These are phyloP conservation scores for Ammodytes dubius DNA, from an alignment of 2,113 vertebrate genomes.

Conservation along the genomic window DNA sequence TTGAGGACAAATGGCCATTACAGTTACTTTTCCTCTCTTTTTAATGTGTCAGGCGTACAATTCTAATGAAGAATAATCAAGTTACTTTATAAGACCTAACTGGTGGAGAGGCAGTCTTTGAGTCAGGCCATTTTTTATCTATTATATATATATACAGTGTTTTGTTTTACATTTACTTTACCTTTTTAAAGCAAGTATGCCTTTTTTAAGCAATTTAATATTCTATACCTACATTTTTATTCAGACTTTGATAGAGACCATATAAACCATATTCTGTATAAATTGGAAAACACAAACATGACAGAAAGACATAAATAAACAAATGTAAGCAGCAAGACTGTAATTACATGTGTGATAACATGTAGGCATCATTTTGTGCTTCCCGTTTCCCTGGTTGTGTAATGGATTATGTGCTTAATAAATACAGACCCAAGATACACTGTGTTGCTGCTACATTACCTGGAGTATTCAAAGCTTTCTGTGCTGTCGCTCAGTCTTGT, in stretches of 20 bases:
- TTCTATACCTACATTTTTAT: background rate
- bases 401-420: background rate
- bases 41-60: background rate
- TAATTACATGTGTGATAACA: too few species aligned
- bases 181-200: too few species aligned
- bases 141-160: background rate
- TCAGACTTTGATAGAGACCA: background rate
- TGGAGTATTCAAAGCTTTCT: background rate
- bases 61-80: background rate
- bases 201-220: too few species aligned
- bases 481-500: background rate
- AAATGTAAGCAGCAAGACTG: background rate
- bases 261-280: background rate
- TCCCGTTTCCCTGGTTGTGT: background rate
- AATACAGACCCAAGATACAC: background rate
- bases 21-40: background rate
- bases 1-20: too few species aligned
- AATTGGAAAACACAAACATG: background rate
- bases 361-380: background rate
- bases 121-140: background rate
- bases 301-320: background rate
- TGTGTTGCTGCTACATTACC: constrained; percentile 20
- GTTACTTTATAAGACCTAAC: background rate
- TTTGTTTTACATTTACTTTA: background rate
- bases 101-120: background rate